Evolutionary conservation across 2,797 vertebrate species (phyloP).

Genomic region (Mus caroli): DNA sequence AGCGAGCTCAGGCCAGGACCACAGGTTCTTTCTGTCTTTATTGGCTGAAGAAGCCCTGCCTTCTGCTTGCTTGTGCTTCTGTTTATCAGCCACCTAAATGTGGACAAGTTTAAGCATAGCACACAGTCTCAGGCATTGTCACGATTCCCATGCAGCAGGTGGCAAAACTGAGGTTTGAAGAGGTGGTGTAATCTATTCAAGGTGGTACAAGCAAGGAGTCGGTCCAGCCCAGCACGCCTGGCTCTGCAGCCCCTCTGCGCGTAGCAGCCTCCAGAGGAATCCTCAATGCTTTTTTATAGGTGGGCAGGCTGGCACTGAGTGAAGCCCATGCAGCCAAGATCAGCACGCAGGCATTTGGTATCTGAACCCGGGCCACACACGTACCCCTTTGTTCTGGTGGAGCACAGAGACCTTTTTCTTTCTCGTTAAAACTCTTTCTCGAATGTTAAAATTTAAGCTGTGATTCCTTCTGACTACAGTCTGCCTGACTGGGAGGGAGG

Average conservation of each 20-base stretch:
- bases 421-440: conserved; percentile 33
- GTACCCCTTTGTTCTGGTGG: neutral
- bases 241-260: neutral
- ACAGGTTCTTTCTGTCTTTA: neutral
- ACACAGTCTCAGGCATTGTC: neutral
- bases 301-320: neutral
- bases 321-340: neutral
- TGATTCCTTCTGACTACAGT: neutral
- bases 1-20: neutral
- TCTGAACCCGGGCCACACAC: neutral
- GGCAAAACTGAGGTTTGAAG: conserved; percentile 49
- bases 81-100: neutral
- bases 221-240: neutral
- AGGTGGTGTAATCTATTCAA: neutral
- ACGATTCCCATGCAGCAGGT: conserved; percentile 16
- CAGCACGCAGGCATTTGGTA: neutral
- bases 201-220: neutral
- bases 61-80: neutral
- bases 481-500: neutral
- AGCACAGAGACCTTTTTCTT: conserved; percentile 16
- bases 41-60: neutral
- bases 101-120: neutral
- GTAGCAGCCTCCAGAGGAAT: neutral
- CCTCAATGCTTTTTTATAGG: neutral
- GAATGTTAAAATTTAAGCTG: conserved; percentile 43